These are phyloP conservation scores for Bombus fervidus DNA, from an alignment of 1,140 invertebrate genomes.

Conservation along the genomic window DNA sequence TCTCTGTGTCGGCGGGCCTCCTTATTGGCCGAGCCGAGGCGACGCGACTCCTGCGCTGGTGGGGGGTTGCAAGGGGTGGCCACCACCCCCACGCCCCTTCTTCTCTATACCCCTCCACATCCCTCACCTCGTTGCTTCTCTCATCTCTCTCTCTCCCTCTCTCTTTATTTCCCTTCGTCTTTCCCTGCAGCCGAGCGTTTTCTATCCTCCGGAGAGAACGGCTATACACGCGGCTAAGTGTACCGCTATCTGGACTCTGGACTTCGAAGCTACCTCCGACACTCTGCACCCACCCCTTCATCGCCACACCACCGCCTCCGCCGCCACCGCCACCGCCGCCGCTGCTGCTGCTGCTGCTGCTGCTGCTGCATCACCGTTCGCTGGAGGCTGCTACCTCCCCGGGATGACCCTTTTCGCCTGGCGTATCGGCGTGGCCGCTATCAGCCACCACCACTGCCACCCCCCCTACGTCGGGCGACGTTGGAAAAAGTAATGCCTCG, in stretches of 20 bases:
- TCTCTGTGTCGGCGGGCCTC: conserved; percentile 79
- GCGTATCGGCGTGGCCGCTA: conserved; percentile 64
- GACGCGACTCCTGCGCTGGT: conserved; percentile 76
- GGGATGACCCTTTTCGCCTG: conserved; percentile 71
- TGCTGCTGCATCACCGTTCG: conserved; percentile 55
- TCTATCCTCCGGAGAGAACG: conserved; percentile 68
- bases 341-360: not conserved
- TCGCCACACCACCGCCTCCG: conserved; percentile 18
- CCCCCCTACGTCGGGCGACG: not conserved
- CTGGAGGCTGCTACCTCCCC: conserved; percentile 64
- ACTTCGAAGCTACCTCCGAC: conserved; percentile 65
- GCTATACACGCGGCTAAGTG: conserved; percentile 75
- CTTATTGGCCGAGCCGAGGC: conserved; percentile 80
- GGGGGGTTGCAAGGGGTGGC: conserved; percentile 74
- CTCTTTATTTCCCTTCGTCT: conserved; percentile 26
- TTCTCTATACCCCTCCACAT: conserved; percentile 31
- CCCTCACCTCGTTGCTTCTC: conserved; percentile 29
- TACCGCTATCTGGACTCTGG: conserved; percentile 72
- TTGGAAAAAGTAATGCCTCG: conserved; percentile 58
- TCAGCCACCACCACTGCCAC: conserved; percentile 49
- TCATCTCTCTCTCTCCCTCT: conserved; percentile 1
- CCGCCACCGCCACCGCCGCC: not conserved
- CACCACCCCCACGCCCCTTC: conserved; percentile 67
- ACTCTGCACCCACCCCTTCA: conserved; percentile 30
- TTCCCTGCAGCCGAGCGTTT: conserved; percentile 56